Base-by-base conservation (phyloP, 2,888 invertebrate genomes). In the Gymnosoma rotundatum region DNA sequence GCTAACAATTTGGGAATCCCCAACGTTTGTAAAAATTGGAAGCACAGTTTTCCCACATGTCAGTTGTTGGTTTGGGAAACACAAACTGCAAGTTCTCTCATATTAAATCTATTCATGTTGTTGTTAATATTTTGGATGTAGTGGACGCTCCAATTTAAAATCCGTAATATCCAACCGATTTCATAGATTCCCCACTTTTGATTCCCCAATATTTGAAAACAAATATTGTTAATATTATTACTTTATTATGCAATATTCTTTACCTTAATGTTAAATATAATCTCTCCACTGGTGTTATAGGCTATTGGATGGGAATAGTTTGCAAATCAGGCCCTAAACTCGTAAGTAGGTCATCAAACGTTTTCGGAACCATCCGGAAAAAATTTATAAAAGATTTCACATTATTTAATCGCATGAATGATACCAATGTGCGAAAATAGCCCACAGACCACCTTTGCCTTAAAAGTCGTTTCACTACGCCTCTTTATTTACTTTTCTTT, bases 81-180 rank as follows among this genome's bases (percentile, higher is more conserved):
- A 56, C 54, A 56, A 56, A 56, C 21, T 56, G 54, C 20, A 56
- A 20, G 9, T 56, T 56, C 2, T 56, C 9, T 21, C 54, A 56
- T 21, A 56, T 56, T 21, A 20, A 9, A 21, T 56, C 21, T 21
- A 25, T 56, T n/a, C n/a, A n/a, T 20, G 56, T 56, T 56, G 20
- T 25, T 1, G 9, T 56, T 3, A 56, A 21, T 56, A 56, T 56
- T 56, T 56, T 20, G 2, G 56, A 56, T 20, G 25, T 56, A 56
- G 56, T 56, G 9, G 56, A 56, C 14, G 56, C 56, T 21, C 56
- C 56, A 56, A 56, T 56, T n/a, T n/a, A n/a, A n/a, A n/a, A n/a
- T n/a, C n/a, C n/a, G n/a, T n/a, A n/a, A n/a, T n/a, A n/a, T n/a
- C 25, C 56, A 20, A 56, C 14, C 10, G 56, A 56, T 16, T 56